Evolutionary conservation across 2,113 vertebrate species (phyloP), one percentile per base, ranked within the genome.

Genomic region (Channa argus): DNA sequence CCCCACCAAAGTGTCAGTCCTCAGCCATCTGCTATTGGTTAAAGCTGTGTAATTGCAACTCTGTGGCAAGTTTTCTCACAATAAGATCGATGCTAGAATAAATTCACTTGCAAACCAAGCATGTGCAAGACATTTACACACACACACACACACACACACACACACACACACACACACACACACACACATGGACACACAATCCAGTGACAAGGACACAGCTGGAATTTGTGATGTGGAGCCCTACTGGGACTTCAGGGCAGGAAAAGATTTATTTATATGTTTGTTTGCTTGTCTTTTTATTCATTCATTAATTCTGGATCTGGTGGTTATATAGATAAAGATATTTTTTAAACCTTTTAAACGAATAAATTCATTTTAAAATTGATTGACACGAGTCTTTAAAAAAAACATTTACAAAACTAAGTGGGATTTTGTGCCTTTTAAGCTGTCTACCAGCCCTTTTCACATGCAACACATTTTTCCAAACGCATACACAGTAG

Each of bases 21-120:
- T 60, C 74, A 52, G 65, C 71, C 91, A 93, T 93, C 89, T 93
- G 93, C 72, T 91, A 65, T 64, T 77, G 47, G 74, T 93, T 93
- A 91, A 76, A 81, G 70, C 60, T 38, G 61, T 92, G 77, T 90
- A 82, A 69, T 38, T 71, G 81, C 71, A 80, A 84, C 63, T 77
- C 76, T 79, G 80, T 71, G 82, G 91, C 76, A 66, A 83, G 76
- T 79, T 67, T 85, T 74, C 76, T 89, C 61, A 68, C 81, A 79
- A 64, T 59, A 82, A 79, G 49, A 79, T 66, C 34, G 34, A 88
- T 55, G 71, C 39, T n/a, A 45, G 60, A 41, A 54, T 50, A 62
- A 73, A 80, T 66, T 65, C 45, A 49, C 38, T 52, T 41, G 1
- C 62, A 70, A 43, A 64, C 60, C 49, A 50, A 14, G 68, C 53